Conservation (phyloP, 92 coral and sea anemone genomes). For the Galaxea fascicularis region DNA sequence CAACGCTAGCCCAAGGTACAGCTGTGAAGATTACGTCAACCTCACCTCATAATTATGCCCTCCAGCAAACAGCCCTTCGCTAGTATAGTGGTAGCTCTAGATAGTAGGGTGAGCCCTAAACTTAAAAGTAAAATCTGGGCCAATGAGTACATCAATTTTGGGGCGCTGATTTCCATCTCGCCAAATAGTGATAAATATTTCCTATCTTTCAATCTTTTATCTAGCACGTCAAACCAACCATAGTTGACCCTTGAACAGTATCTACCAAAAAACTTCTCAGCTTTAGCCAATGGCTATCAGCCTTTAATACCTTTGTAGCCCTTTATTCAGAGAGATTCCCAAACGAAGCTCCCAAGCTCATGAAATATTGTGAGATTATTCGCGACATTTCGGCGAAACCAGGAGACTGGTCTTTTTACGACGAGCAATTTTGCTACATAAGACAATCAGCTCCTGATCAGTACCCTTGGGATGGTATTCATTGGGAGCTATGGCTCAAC, state of each 20-base stretch:
- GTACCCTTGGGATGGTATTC: too few relatives aligned
- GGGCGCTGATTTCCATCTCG: neutral
- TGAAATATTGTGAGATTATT: constrained; percentile 16
- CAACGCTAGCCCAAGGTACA: neutral
- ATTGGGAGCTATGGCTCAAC: too few relatives aligned
- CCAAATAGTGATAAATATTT: neutral
- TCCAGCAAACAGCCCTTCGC: neutral
- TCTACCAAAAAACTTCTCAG: constrained; percentile 17
- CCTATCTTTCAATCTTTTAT: neutral
- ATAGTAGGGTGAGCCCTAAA: constrained; percentile 27
- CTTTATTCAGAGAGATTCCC: neutral
- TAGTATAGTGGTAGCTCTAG: constrained; percentile 31
- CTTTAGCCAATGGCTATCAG: constrained; percentile 24
- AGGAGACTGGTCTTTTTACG: too few relatives aligned
- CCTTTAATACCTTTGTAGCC: constrained; percentile 23
- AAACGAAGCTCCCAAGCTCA: neutral
- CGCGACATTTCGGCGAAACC: neutral
- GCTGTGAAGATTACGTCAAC: too few relatives aligned
- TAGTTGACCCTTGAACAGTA: constrained; percentile 15
- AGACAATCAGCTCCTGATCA: too few relatives aligned
- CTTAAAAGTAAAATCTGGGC: constrained; percentile 48
- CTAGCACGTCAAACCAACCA: neutral
- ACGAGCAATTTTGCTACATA: too few relatives aligned
- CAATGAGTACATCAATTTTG: constrained; percentile 36
- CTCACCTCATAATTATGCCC: too few relatives aligned